phyloP scores from a whole-genome alignment of 2,888 invertebrate genomes.

The Napeogenes inachia region DNA sequence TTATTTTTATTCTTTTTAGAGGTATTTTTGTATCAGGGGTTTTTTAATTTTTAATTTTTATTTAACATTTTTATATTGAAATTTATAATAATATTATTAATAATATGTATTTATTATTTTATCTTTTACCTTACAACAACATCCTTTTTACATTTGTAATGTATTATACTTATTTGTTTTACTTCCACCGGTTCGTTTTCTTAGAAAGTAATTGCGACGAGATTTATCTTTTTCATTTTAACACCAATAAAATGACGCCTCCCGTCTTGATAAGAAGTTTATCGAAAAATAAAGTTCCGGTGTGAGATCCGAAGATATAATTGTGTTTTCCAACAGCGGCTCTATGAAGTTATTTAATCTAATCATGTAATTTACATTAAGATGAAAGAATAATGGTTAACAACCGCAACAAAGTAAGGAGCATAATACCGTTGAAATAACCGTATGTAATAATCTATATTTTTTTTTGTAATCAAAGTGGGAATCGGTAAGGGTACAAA shows the following conservation, averaged over 20 bases:
- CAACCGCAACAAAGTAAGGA: conserved; percentile 47
- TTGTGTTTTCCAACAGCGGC: conserved; percentile 17
- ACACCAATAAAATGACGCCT: conserved; percentile 7
- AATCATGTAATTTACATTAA: conserved; percentile 23
- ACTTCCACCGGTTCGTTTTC: too few species aligned
- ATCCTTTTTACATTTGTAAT: too few species aligned
- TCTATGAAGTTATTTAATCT: conserved; percentile 20
- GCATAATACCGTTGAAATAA: conserved; percentile 44
- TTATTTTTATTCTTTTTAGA: too few species aligned
- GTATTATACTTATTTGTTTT: too few species aligned
- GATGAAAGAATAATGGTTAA: conserved; percentile 38
- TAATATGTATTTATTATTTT: too few species aligned
- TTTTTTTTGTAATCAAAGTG: conserved; percentile 26
- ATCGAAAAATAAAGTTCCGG: conserved; percentile 16
- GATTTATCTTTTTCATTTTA: conserved; percentile 17
- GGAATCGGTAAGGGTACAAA: conserved; percentile 41
- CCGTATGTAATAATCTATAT: conserved; percentile 57
- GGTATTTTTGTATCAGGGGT: too few species aligned
- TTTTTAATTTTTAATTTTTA: too few species aligned
- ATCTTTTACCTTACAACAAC: too few species aligned
- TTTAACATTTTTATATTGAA: too few species aligned
- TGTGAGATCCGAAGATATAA: conserved; percentile 20
- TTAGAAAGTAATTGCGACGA: not conserved
- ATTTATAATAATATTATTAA: too few species aligned
- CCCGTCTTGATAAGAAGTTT: conserved; percentile 12